These are phyloP conservation scores for Idaea biselata DNA, from an alignment of 2,888 invertebrate genomes.

Conservation along the genomic window DNA sequence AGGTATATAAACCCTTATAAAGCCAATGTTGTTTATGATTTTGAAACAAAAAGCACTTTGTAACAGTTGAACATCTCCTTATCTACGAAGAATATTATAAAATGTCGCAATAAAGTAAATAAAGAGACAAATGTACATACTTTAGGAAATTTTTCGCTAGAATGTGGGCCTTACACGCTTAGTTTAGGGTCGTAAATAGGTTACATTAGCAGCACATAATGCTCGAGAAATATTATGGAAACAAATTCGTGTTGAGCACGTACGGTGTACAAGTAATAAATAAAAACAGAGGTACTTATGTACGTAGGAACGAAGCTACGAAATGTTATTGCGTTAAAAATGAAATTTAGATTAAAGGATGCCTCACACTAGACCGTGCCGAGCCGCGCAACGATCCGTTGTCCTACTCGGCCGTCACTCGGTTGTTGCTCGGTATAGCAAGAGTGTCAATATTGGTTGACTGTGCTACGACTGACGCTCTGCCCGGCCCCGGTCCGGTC, in stretches of 20 bases:
- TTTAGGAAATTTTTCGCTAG: constrained; percentile 23
- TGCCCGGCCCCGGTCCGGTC: too few relatives aligned
- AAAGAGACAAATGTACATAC: constrained; percentile 70
- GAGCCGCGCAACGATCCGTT: too few relatives aligned
- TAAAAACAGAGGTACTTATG: constrained; percentile 50
- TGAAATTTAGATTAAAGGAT: constrained; percentile 41
- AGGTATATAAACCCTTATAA: constrained; percentile 15
- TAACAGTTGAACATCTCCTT: constrained; percentile 67
- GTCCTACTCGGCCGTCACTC: too few relatives aligned
- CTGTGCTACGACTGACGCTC: too few relatives aligned
- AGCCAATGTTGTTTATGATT: constrained; percentile 44
- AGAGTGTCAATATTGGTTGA: too few relatives aligned
- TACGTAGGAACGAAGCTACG: constrained; percentile 54
- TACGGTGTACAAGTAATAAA: constrained; percentile 76
- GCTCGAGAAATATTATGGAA: constrained; percentile 77
- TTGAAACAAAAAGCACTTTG: constrained; percentile 58
- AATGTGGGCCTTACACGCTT: constrained; percentile 41
- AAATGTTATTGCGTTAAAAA: constrained; percentile 69
- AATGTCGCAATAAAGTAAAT: constrained; percentile 77
- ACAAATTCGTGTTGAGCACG: constrained; percentile 79
- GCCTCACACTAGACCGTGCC: neutral
- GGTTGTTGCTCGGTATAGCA: too few relatives aligned
- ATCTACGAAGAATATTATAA: constrained; percentile 78
- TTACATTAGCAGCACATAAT: constrained; percentile 46
- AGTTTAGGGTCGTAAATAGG: constrained; percentile 41